Evolutionary conservation across 2,113 vertebrate species (phyloP).

Genomic region (Erinaceus europaeus): DNA sequence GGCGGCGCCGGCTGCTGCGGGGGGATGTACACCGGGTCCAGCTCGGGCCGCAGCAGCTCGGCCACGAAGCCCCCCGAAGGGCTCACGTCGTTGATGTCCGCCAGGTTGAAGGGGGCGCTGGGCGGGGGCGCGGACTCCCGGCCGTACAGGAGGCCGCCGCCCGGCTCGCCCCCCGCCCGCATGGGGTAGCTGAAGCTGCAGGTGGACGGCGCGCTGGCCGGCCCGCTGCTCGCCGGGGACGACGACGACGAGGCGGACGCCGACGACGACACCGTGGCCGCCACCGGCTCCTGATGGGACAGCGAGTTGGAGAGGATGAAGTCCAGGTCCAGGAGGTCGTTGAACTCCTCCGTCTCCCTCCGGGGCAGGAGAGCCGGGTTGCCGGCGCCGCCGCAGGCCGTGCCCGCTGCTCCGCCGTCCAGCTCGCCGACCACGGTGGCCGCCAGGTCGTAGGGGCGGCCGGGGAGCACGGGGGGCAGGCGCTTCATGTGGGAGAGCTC

Average conservation of each 20-base stretch:
- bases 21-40: constrained; percentile 95
- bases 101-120: constrained; percentile 82
- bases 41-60: constrained; percentile 93
- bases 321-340: constrained; percentile 94
- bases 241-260: constrained; percentile 70
- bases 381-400: constrained; percentile 51
- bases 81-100: constrained; percentile 93
- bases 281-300: constrained; percentile 87
- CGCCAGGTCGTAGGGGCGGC: constrained; percentile 80
- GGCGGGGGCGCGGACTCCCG: constrained; percentile 70
- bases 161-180: constrained; percentile 80
- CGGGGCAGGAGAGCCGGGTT: constrained; percentile 82
- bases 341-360: constrained; percentile 90
- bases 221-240: constrained; percentile 75
- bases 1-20: constrained; percentile 79
- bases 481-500: constrained; percentile 92
- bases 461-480: constrained; percentile 82
- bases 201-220: constrained; percentile 71
- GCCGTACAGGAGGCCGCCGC: constrained; percentile 66
- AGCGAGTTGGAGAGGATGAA: constrained; percentile 96
- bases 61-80: constrained; percentile 96
- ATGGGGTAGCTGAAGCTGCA: constrained; percentile 86
- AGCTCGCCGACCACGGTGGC: constrained; percentile 69
- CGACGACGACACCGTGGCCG: constrained; percentile 79
- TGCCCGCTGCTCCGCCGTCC: constrained; percentile 69